Evolutionary conservation across 2,113 vertebrate species (phyloP).

Genomic region (Heloderma charlesbogerti): DNA sequence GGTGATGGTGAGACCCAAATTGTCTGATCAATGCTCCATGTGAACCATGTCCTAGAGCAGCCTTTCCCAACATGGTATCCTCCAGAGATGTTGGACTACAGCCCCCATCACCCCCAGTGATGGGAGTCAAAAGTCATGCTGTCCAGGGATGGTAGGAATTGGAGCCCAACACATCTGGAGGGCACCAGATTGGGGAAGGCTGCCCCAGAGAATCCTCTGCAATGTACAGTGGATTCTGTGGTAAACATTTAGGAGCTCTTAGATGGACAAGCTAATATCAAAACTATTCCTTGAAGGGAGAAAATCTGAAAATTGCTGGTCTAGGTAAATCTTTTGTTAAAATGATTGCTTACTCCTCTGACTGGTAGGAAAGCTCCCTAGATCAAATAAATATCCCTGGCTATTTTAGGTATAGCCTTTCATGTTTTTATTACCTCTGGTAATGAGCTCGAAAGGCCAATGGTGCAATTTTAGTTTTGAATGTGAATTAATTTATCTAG

Average conservation of each 20-base stretch:
- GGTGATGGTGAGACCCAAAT: background rate
- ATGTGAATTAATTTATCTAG: background rate
- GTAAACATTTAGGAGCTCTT: background rate
- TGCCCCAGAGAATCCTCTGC: background rate
- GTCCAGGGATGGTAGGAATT: too few species aligned
- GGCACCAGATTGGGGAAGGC: too few species aligned
- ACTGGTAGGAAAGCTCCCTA: background rate
- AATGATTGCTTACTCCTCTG: background rate
- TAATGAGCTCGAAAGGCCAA: background rate
- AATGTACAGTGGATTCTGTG: background rate
- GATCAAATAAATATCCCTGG: background rate
- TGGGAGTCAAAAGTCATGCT: too few species aligned
- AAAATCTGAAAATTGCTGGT: background rate
- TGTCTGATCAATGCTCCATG: background rate
- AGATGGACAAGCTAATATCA: background rate
- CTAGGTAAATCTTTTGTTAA: background rate
- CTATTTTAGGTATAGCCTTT: background rate
- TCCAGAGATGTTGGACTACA: too few species aligned
- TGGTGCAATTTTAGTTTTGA: background rate
- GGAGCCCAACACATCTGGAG: too few species aligned
- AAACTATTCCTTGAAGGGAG: background rate
- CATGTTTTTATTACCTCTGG: background rate
- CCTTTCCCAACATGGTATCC: too few species aligned
- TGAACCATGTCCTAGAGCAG: background rate
- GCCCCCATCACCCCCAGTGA: too few species aligned